Conservation (phyloP, 2,797 vertebrate species). For the Neosilurus hyrtlii region DNA sequence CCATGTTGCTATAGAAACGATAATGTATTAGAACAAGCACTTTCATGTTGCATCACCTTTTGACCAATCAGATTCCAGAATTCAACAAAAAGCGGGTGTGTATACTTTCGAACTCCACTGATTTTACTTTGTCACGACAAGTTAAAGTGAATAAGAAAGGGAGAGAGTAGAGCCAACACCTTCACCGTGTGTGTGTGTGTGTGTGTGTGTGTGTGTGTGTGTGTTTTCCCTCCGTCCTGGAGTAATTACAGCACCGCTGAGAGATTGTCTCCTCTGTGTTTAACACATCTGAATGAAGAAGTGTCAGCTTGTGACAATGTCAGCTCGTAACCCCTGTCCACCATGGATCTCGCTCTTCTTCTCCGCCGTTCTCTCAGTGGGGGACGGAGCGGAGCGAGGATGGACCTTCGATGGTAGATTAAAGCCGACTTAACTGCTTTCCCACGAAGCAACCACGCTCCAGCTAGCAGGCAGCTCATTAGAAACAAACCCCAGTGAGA, state of each 20-base stretch:
- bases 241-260: slow-evolving; percentile 74
- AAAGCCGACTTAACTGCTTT: slow-evolving; percentile 48
- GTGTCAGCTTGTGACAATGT: slow-evolving; percentile 60
- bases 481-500: slow-evolving; percentile 47
- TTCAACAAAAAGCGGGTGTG: not conserved
- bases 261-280: slow-evolving; percentile 70
- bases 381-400: not conserved
- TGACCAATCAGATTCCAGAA: not conserved
- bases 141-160: not conserved
- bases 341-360: slow-evolving; percentile 11
- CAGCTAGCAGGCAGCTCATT: slow-evolving; percentile 57
- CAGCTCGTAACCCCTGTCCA: slow-evolving; percentile 47
- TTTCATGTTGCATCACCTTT: too few relatives aligned
- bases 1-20: too few relatives aligned
- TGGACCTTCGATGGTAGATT: slow-evolving; percentile 39
- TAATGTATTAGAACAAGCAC: too few relatives aligned
- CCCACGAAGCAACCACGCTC: slow-evolving; percentile 39
- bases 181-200: not conserved
- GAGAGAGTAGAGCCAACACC: not conserved
- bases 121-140: not conserved
- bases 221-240: slow-evolving; percentile 70
- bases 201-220: slow-evolving; percentile 57
- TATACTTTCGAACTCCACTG: not conserved
- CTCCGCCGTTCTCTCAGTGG: not conserved
- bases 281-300: slow-evolving; percentile 66